Evolutionary conservation across 1,140 invertebrate genomes (phyloP).

Genomic region (Drosophila ambigua): DNA sequence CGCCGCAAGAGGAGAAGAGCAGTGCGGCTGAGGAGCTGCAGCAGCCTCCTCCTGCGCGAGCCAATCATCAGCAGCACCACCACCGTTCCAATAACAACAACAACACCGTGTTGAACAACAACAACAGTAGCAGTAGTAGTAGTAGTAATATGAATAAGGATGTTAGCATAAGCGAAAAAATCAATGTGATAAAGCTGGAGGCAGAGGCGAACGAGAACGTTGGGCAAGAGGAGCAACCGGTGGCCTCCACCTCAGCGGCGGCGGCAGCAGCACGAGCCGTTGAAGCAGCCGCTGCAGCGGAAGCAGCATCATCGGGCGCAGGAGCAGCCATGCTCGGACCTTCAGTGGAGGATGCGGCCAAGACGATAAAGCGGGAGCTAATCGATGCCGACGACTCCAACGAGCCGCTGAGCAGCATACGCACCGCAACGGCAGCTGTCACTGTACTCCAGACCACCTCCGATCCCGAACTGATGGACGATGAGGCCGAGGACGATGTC

Average conservation of each 20-base stretch:
- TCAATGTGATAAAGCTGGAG: constrained; percentile 82
- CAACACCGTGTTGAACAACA: constrained; percentile 74
- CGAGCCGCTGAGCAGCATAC: constrained; percentile 77
- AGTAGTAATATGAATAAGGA: constrained; percentile 82
- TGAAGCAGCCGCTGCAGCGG: constrained; percentile 62
- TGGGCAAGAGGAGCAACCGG: constrained; percentile 53
- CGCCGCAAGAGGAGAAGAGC: constrained; percentile 6
- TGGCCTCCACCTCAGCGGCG: constrained; percentile 66
- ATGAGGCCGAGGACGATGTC: constrained; percentile 79
- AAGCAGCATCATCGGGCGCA: constrained; percentile 35
- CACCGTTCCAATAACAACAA: constrained; percentile 77
- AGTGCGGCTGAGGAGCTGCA: constrained; percentile 39
- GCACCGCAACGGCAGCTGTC: constrained; percentile 41
- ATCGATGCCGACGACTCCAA: constrained; percentile 81
- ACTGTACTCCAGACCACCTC: constrained; percentile 34
- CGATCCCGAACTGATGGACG: constrained; percentile 53
- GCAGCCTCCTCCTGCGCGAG: constrained; percentile 37
- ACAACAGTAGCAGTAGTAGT: constrained; percentile 77
- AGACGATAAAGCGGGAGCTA: constrained; percentile 79
- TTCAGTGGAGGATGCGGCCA: constrained; percentile 58
- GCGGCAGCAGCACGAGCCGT: constrained; percentile 65
- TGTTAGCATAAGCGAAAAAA: constrained; percentile 82
- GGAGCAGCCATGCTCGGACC: neutral
- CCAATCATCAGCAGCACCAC: constrained; percentile 70
- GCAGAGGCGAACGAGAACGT: constrained; percentile 22